phyloP scores from a whole-genome alignment of 2,113 vertebrate species.

The Chaetodon trifascialis region DNA sequence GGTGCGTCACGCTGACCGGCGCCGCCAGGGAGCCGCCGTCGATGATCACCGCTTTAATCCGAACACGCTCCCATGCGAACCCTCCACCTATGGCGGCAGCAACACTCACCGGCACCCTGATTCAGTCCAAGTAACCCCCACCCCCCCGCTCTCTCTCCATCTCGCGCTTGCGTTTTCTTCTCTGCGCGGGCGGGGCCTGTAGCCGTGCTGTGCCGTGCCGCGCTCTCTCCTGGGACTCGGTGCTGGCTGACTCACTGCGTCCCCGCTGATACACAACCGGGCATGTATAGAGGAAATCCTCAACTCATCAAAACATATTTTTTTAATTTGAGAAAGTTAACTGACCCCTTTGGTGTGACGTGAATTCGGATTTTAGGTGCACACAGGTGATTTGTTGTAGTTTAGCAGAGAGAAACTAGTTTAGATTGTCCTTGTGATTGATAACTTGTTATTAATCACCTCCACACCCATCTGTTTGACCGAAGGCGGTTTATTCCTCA shows the following conservation, averaged over 20 bases:
- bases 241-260: slow-evolving; percentile 66
- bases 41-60: slow-evolving; percentile 52
- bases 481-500: slow-evolving; percentile 40
- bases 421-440: not conserved
- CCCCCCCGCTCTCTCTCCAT: slow-evolving; percentile 13
- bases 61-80: slow-evolving; percentile 38
- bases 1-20: slow-evolving; percentile 60
- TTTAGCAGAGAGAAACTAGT: not conserved
- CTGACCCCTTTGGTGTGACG: not conserved
- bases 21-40: slow-evolving; percentile 46
- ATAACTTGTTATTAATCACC: slow-evolving; percentile 21
- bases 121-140: slow-evolving; percentile 55
- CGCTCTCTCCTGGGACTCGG: slow-evolving; percentile 53
- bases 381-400: not conserved
- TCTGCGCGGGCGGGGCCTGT: slow-evolving; percentile 67
- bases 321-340: not conserved
- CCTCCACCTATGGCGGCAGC: slow-evolving; percentile 61
- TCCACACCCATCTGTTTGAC: slow-evolving; percentile 28
- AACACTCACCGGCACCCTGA: slow-evolving; percentile 61
- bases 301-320: slow-evolving; percentile 29
- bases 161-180: slow-evolving; percentile 26
- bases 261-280: slow-evolving; percentile 16
- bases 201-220: slow-evolving; percentile 39
- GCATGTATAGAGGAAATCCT: slow-evolving; percentile 12
- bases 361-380: not conserved